These are phyloP conservation scores for Dermatemys mawii DNA, from an alignment of 2,113 vertebrate genomes.

Conservation along the genomic window DNA sequence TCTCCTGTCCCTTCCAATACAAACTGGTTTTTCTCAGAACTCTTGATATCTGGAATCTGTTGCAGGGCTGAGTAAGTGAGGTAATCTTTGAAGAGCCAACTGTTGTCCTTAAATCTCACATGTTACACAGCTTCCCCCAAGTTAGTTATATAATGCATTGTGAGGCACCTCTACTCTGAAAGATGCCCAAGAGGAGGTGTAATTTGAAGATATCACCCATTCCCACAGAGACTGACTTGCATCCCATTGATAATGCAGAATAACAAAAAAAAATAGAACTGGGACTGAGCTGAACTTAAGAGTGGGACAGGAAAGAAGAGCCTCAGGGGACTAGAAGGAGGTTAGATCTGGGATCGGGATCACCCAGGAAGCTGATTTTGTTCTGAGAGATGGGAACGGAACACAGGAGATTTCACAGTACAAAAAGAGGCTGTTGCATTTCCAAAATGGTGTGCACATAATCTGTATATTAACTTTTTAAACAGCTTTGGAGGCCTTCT, in stretches of 20 bases:
- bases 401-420: not conserved
- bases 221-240: not conserved
- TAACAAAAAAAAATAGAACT: not conserved
- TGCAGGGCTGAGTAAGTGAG: not conserved
- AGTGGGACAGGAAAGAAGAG: not conserved
- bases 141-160: not conserved
- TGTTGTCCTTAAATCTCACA: not conserved
- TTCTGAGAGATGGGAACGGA: not conserved
- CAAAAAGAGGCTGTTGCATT: not conserved
- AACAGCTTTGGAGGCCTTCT: not conserved
- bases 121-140: not conserved
- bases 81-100: not conserved
- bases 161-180: not conserved
- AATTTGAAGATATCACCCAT: not conserved
- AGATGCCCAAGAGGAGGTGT: not conserved
- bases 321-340: not conserved
- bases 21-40: not conserved
- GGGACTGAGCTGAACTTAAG: not conserved
- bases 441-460: not conserved
- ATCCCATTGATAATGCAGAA: not conserved
- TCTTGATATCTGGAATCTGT: not conserved
- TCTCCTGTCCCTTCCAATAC: not conserved
- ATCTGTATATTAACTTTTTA: not conserved
- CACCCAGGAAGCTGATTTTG: not conserved
- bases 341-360: not conserved